Conservation (phyloP, 1,140 invertebrate species). For the Drosophila quadrilineata region DNA sequence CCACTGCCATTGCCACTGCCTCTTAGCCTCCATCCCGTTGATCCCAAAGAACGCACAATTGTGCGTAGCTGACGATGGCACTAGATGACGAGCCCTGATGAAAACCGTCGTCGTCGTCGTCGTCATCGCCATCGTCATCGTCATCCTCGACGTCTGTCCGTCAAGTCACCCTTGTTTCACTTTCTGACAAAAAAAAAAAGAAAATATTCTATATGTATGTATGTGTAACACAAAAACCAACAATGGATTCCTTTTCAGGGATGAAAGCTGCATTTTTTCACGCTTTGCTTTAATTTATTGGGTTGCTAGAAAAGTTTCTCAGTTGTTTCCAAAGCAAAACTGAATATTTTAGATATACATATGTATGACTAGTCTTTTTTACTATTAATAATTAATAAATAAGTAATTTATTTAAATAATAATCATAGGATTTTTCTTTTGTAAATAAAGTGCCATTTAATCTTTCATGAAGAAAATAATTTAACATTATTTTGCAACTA, state of each 20-base stretch:
- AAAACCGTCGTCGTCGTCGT: slow-evolving; percentile 61
- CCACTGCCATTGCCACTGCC: not conserved
- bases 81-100: slow-evolving; percentile 78
- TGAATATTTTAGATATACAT: not conserved
- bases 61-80: slow-evolving; percentile 67
- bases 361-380: not conserved
- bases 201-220: too few species aligned
- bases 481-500: too few species aligned
- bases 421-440: too few species aligned
- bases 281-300: slow-evolving; percentile 44
- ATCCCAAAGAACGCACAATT: slow-evolving; percentile 44
- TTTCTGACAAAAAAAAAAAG: slow-evolving; percentile 18
- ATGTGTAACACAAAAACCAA: slow-evolving; percentile 53
- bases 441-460: too few species aligned
- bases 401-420: too few species aligned
- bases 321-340: not conserved
- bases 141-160: slow-evolving; percentile 65
- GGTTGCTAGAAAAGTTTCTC: slow-evolving; percentile 43
- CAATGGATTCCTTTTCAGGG: slow-evolving; percentile 68
- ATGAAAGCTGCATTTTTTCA: slow-evolving; percentile 70
- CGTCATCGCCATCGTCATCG: slow-evolving; percentile 7
- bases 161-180: slow-evolving; percentile 72
- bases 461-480: too few species aligned
- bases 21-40: not conserved
- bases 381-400: too few species aligned